Conservation (phyloP, 2,113 vertebrate species). For the Dendropsophus ebraccatus region DNA sequence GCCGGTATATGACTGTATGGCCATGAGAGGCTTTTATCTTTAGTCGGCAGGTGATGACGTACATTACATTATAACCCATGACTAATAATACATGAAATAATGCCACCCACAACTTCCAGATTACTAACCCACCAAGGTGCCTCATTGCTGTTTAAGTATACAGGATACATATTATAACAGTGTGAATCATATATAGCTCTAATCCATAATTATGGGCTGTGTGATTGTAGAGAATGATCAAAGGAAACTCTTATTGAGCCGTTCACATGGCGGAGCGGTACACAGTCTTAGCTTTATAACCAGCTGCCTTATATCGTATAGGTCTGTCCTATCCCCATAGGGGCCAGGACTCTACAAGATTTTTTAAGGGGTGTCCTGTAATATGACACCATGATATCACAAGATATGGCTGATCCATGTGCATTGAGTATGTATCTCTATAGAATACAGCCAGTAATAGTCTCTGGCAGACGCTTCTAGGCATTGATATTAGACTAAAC, state of each 20-base stretch:
- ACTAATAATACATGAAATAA: background rate
- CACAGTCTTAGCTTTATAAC: background rate
- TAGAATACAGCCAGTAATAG: too few relatives aligned
- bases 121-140: background rate
- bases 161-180: background rate
- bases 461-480: too few relatives aligned
- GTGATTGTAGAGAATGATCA: background rate
- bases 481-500: too few relatives aligned
- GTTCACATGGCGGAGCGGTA: background rate
- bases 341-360: too few relatives aligned
- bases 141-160: background rate
- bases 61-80: background rate
- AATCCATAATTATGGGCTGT: background rate
- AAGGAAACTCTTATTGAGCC: background rate
- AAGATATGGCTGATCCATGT: too few relatives aligned
- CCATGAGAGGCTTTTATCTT: background rate
- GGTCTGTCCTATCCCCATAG: too few relatives aligned
- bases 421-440: too few relatives aligned
- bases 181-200: background rate
- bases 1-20: background rate
- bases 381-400: too few relatives aligned
- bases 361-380: too few relatives aligned
- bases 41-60: background rate
- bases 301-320: too few relatives aligned
- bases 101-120: background rate